Evolutionary conservation across 1,140 invertebrate species (phyloP).

Genomic region (Drosophila auraria): DNA sequence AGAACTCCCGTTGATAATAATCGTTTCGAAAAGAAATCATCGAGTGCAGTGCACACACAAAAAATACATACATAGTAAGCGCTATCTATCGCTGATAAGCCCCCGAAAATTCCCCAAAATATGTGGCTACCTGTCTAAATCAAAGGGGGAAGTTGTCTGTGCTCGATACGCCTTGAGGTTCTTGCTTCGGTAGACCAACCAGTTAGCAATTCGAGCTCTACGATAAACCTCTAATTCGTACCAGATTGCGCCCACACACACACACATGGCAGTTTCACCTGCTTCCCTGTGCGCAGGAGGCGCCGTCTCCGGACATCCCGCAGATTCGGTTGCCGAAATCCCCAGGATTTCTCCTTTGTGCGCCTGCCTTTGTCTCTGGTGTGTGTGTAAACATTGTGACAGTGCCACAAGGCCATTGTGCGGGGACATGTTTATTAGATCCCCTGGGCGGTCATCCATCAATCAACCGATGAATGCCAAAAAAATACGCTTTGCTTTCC

Average conservation of each 20-base stretch:
- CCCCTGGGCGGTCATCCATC: constrained; percentile 64
- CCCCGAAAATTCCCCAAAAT: constrained; percentile 42
- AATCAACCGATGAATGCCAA: constrained; percentile 50
- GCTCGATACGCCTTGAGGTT: constrained; percentile 19
- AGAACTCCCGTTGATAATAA: constrained; percentile 46
- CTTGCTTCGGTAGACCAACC: constrained; percentile 4
- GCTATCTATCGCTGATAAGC: constrained; percentile 57
- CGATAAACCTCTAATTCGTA: constrained; percentile 40
- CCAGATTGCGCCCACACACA: constrained; percentile 47
- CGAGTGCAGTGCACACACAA: constrained; percentile 57
- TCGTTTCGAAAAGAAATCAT: constrained; percentile 48
- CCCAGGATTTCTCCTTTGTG: constrained; percentile 18
- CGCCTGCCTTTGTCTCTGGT: constrained; percentile 8
- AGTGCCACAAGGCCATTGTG: constrained; percentile 30
- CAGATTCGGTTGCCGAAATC: constrained; percentile 25
- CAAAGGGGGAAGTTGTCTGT: constrained; percentile 37
- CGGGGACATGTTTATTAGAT: constrained; percentile 71
- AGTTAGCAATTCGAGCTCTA: constrained; percentile 24
- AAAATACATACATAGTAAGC: not conserved
- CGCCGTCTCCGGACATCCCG: constrained; percentile 40
- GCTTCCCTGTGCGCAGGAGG: constrained; percentile 15
- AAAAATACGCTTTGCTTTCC: not conserved
- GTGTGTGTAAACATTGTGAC: constrained; percentile 48
- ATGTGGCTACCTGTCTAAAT: constrained; percentile 60
- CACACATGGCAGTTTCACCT: constrained; percentile 16